Percentiles rank a stretch among this genome's conserved stretches.
phyloP scores from a whole-genome alignment of 2,888 invertebrate species.

The Caenorhabditis imperialis region DNA sequence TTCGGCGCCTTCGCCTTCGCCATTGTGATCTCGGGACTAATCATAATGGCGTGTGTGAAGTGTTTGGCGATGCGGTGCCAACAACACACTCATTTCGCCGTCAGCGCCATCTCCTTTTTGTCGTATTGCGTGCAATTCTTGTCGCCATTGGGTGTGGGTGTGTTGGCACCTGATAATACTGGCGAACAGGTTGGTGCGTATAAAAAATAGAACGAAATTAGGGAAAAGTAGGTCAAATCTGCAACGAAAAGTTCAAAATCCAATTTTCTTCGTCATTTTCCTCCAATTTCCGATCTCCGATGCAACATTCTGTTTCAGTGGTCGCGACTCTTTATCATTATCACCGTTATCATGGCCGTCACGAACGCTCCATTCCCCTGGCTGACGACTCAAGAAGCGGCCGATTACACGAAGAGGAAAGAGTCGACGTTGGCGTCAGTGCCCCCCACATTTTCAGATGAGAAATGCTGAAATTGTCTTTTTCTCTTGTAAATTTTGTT shows the following conservation, averaged over 20 bases:
- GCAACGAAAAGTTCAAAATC: too few relatives aligned
- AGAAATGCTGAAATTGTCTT: slow-evolving; percentile 24
- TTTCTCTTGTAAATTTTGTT: not conserved
- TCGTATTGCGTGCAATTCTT: slow-evolving; percentile 53
- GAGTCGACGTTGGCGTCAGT: too few relatives aligned
- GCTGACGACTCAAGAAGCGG: slow-evolving; percentile 32
- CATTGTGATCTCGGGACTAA: slow-evolving; percentile 62
- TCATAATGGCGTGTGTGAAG: slow-evolving; percentile 65
- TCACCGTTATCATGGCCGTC: slow-evolving; percentile 33
- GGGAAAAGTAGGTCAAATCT: too few relatives aligned
- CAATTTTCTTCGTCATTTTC: too few relatives aligned
- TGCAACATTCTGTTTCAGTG: slow-evolving; percentile 22
- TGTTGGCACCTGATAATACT: slow-evolving; percentile 55
- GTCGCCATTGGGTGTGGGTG: slow-evolving; percentile 53
- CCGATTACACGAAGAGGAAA: slow-evolving; percentile 44
- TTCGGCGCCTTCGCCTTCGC: slow-evolving; percentile 63
- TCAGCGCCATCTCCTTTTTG: slow-evolving; percentile 49
- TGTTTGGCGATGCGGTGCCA: slow-evolving; percentile 62
- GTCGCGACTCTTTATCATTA: slow-evolving; percentile 41
- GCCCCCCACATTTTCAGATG: slow-evolving; percentile 8
- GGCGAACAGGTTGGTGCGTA: slow-evolving; percentile 61
- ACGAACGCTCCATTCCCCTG: slow-evolving; percentile 42
- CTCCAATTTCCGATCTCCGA: too few relatives aligned
- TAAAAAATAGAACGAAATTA: too few relatives aligned
- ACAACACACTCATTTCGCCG: slow-evolving; percentile 61